Evolutionary conservation across 2,888 invertebrate species (phyloP), one percentile per base, ranked within the genome.

Genomic region (Azorinus chamasolen): DNA sequence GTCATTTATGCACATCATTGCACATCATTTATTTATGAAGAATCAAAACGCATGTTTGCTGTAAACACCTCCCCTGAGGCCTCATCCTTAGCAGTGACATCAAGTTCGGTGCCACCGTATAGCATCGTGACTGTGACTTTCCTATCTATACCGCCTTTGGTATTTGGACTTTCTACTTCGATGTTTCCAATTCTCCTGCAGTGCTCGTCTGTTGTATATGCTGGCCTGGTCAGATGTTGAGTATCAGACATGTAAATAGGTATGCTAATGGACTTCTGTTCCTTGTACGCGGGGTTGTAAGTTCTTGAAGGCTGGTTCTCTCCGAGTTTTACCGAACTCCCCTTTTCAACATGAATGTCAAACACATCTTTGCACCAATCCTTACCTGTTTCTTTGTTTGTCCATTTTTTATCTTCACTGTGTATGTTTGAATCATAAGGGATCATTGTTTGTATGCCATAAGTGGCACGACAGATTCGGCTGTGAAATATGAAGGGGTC

Each of bases 91-190:
- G n/a, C n/a, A n/a, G n/a, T n/a, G n/a, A n/a, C n/a, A n/a, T n/a
- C n/a, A n/a, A 85, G 22, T 54, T 83, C 79, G 16, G 84, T 81
- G 1, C 81, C 83, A 12, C 84, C 84, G 45, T 82, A 83, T 16
- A 75, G 71, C 62, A 85, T 66, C 12, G 61, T 48, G 1, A 79
- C 84, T 0, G 54, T 59, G 3, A 79, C 66, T 10, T 61, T 25
- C 20, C 81, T 45, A 0, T 77, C 46, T 0, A 54, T n/a, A 10
- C 64, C 75, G 2, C 73, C 78, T n/a, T 61, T 58, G 6, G 73
- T 70, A 22, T 81, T 72, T 0, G 79, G 73, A 53, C 83, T 73
- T 1, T 79, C 66, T 1, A 85, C 74, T 0, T 5, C 46, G 6
- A 85, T 58, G 18, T 61, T 50, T 1, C 83, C 84, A 14, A 83